Evolutionary conservation across 2,888 invertebrate species (phyloP).

Genomic region (Graphium colonna): DNA sequence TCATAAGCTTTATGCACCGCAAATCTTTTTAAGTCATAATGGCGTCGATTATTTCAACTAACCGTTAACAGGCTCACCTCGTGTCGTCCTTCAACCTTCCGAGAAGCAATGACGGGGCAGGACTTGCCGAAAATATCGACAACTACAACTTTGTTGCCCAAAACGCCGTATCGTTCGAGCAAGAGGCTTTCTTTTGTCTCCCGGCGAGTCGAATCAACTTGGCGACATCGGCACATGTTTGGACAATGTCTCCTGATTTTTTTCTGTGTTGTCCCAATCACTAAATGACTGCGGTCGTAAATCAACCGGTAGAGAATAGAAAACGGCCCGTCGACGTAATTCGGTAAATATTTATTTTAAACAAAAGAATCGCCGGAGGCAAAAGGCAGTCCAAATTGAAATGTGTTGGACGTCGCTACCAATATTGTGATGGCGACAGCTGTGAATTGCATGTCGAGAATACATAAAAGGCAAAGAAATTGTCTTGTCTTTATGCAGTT

Average conservation of each 20-base stretch:
- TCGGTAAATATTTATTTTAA: conserved; percentile 26
- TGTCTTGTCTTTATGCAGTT: no score
- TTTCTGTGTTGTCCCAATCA: conserved; percentile 18
- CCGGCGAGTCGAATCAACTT: conserved; percentile 52
- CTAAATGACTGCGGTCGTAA: conserved; percentile 26
- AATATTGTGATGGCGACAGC: conserved; percentile 1
- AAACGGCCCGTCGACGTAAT: conserved; percentile 23
- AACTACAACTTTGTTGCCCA: conserved; percentile 59
- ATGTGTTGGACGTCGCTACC: background rate
- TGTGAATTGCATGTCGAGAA: background rate
- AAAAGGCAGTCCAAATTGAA: background rate
- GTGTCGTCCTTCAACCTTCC: conserved; percentile 56
- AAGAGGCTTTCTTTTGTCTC: conserved; percentile 66
- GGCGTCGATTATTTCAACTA: conserved; percentile 43
- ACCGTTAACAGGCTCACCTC: conserved; percentile 49
- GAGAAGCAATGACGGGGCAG: conserved; percentile 57
- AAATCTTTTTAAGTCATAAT: conserved; percentile 46
- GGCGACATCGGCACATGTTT: conserved; percentile 55
- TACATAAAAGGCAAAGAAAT: background rate
- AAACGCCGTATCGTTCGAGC: conserved; percentile 44
- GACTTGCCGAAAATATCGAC: conserved; percentile 42
- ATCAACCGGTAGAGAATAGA: conserved; percentile 27
- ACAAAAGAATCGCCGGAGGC: conserved; percentile 5
- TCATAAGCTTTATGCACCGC: conserved; percentile 46
- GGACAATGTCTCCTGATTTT: conserved; percentile 41